phyloP scores from a whole-genome alignment of 2,888 invertebrate species.

The Flexamia atlantica region DNA sequence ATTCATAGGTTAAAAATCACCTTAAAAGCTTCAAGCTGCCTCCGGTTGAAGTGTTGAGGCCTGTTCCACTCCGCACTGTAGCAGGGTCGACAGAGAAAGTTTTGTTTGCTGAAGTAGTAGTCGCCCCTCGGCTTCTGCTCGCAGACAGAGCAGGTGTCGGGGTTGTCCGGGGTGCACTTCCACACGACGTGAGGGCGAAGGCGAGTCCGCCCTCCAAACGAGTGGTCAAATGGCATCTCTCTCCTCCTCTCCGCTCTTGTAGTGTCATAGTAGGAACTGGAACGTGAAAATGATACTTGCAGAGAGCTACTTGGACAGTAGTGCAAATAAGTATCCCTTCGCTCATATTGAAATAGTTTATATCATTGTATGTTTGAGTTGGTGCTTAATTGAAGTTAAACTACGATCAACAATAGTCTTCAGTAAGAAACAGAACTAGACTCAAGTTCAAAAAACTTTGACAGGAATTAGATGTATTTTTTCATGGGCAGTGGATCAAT shows the following conservation, averaged over 20 bases:
- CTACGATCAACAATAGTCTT: too few relatives aligned
- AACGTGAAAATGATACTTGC: conserved; percentile 15
- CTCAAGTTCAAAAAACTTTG: too few relatives aligned
- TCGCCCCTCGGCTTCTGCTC: conserved; percentile 74
- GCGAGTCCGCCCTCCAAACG: conserved; percentile 74
- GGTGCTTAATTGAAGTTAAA: too few relatives aligned
- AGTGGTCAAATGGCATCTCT: conserved; percentile 73
- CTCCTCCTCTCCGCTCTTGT: conserved; percentile 12
- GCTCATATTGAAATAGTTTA: too few relatives aligned
- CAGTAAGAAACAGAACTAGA: too few relatives aligned
- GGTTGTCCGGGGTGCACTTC: conserved; percentile 74
- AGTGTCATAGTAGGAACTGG: conserved; percentile 59
- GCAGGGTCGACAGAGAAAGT: conserved; percentile 48
- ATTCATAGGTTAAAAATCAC: conserved; percentile 1
- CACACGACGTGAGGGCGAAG: conserved; percentile 75
- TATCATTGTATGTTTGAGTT: too few relatives aligned
- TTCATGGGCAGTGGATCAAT: too few relatives aligned
- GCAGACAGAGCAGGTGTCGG: conserved; percentile 75
- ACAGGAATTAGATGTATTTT: too few relatives aligned
- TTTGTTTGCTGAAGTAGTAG: conserved; percentile 74
- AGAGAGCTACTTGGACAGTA: too few relatives aligned
- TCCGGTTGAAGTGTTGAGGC: conserved; percentile 34
- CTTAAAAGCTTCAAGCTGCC: conserved; percentile 52
- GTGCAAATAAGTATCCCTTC: too few relatives aligned
- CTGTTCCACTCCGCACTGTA: conserved; percentile 42